A percentile compares a stretch with the other conserved stretches of the same genome.
These are phyloP conservation scores for Papilio glaucus DNA, from an alignment of 1,140 invertebrate species.

Conservation along the genomic window DNA sequence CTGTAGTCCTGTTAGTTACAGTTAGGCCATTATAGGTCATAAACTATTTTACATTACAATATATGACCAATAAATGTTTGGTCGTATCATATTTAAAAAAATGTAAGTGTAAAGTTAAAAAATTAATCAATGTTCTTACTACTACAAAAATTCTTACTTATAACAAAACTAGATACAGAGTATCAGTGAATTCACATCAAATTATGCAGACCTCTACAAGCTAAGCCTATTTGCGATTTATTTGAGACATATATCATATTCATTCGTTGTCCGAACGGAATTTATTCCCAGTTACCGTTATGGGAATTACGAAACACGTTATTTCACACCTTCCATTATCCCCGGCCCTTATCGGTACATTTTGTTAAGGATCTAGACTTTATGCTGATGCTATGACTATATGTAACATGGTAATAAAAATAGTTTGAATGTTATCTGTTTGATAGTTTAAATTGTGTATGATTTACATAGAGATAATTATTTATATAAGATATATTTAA, in stretches of 20 bases:
- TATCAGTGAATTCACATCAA: slow-evolving; percentile 10
- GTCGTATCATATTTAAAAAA: too few species aligned
- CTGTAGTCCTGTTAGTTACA: too few species aligned
- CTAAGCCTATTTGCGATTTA: slow-evolving; percentile 10
- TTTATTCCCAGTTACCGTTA: slow-evolving; percentile 32
- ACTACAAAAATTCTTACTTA: neutral
- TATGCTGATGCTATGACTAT: neutral
- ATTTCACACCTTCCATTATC: slow-evolving; percentile 33
- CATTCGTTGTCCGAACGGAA: slow-evolving; percentile 26
- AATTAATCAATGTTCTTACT: too few species aligned
- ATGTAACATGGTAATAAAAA: neutral
- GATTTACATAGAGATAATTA: neutral
- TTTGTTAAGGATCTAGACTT: slow-evolving; percentile 2
- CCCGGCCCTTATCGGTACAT: slow-evolving; percentile 8
- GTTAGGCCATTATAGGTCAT: too few species aligned
- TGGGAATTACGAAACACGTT: slow-evolving; percentile 13
- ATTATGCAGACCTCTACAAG: slow-evolving; percentile 13
- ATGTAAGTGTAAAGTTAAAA: too few species aligned
- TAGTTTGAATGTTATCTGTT: neutral
- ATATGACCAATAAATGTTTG: too few species aligned
- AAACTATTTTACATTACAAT: too few species aligned
- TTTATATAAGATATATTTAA: too few species aligned
- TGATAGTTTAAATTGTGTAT: neutral
- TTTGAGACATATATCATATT: slow-evolving; percentile 32
- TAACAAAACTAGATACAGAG: neutral